Evolutionary conservation across 2,888 invertebrate species (phyloP).

Genomic region (Venusia cambrica): DNA sequence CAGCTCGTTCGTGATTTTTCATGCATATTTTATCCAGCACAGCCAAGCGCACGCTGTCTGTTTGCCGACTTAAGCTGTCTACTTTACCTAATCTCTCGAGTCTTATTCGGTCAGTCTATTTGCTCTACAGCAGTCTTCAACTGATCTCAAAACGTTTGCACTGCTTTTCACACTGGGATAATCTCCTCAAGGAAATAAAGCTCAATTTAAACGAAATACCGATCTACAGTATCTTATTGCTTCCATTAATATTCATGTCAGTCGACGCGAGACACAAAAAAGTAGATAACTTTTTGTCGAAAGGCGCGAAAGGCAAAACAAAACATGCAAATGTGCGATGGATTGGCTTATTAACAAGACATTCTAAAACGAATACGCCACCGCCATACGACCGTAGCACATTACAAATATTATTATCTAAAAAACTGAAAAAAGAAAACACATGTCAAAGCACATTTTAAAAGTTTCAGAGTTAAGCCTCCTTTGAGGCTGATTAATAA

Average conservation of each 20-base stretch:
- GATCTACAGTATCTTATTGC: constrained; percentile 16
- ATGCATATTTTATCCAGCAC: constrained; percentile 13
- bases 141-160: constrained; percentile 13
- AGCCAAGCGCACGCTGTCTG: constrained; percentile 13
- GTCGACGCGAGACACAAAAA: constrained; percentile 17
- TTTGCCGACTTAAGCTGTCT: constrained; percentile 20
- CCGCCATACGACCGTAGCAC: no score
- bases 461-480: background rate
- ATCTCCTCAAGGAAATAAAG: constrained; percentile 11
- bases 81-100: constrained; percentile 20
- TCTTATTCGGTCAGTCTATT: constrained; percentile 17
- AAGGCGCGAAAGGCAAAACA: constrained; percentile 13
- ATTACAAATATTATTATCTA: no score
- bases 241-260: constrained; percentile 20
- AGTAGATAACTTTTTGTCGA: constrained; percentile 13
- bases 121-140: constrained; percentile 8
- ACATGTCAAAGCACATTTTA: background rate
- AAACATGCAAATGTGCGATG: constrained; percentile 22
- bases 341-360: constrained; percentile 10
- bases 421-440: no score
- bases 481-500: background rate
- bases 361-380: constrained; percentile 1
- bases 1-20: constrained; percentile 6
- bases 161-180: constrained; percentile 6
- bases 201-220: constrained; percentile 14